These are phyloP conservation scores for Nowickia ferox DNA, from an alignment of 2,888 invertebrate species.

Conservation along the genomic window DNA sequence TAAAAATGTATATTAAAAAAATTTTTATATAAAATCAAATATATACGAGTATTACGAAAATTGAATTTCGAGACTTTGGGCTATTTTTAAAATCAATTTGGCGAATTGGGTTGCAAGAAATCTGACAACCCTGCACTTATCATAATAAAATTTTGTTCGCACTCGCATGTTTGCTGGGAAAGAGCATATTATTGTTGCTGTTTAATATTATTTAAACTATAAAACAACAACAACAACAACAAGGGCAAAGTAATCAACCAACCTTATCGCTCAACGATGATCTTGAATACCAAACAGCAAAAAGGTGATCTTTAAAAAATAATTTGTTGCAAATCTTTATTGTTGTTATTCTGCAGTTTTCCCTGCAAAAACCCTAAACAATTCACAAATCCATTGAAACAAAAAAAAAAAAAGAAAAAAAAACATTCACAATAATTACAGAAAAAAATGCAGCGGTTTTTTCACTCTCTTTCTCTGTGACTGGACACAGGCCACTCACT, in stretches of 20 bases:
- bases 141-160: constrained; percentile 12
- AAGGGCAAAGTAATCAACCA: constrained; percentile 20
- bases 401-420: too few species aligned
- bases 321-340: constrained; percentile 68
- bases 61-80: too few species aligned
- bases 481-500: background rate
- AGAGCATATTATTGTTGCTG: background rate
- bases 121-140: background rate
- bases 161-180: background rate
- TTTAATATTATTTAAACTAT: constrained; percentile 14
- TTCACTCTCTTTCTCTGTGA: constrained; percentile 9
- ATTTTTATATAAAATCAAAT: too few species aligned
- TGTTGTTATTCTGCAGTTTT: background rate
- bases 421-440: constrained; percentile 5
- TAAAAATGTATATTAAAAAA: too few species aligned
- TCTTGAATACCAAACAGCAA: constrained; percentile 30
- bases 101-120: too few species aligned
- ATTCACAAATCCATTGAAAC: background rate
- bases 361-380: background rate
- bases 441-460: background rate
- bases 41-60: too few species aligned
- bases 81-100: too few species aligned
- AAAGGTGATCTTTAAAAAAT: constrained; percentile 68
- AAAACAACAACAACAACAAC: background rate
- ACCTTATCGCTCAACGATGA: constrained; percentile 57